Conservation (phyloP, 1,140 invertebrate species). For the Brevipalpus yothersi region DNA sequence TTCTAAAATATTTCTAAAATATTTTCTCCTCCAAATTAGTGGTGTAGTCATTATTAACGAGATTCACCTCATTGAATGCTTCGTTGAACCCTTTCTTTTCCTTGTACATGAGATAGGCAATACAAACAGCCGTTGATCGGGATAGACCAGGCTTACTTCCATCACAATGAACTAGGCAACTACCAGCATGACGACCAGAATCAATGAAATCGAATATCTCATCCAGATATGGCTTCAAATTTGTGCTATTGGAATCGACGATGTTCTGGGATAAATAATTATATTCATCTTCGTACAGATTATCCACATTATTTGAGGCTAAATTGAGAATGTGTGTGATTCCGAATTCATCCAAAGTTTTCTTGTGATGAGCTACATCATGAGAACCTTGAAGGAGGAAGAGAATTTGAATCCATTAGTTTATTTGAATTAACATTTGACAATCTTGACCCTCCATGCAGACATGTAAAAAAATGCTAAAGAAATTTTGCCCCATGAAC, state of each 20-base stretch:
- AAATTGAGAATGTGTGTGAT: constrained; percentile 39
- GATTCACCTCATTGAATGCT: constrained; percentile 28
- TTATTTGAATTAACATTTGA: too few relatives aligned
- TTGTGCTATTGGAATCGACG: constrained; percentile 14
- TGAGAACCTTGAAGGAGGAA: constrained; percentile 35
- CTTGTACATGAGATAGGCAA: constrained; percentile 53
- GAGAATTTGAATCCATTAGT: not conserved
- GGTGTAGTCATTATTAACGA: not conserved
- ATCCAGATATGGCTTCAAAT: constrained; percentile 16
- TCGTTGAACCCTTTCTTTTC: constrained; percentile 32
- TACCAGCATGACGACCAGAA: constrained; percentile 21
- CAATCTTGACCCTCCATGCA: too few relatives aligned
- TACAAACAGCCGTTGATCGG: constrained; percentile 49
- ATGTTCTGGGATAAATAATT: constrained; percentile 20
- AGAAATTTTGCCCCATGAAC: too few relatives aligned
- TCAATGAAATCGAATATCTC: constrained; percentile 19
- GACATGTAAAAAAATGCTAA: too few relatives aligned
- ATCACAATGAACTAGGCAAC: constrained; percentile 67
- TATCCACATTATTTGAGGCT: constrained; percentile 15
- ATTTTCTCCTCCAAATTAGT: not conserved
- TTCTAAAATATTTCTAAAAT: too few relatives aligned
- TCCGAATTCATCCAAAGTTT: constrained; percentile 30
- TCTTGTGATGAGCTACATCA: constrained; percentile 37
- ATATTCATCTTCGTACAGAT: constrained; percentile 18
- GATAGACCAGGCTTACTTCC: constrained; percentile 43